phyloP scores from a whole-genome alignment of 1,140 invertebrate species.

The Aricia agestis region DNA sequence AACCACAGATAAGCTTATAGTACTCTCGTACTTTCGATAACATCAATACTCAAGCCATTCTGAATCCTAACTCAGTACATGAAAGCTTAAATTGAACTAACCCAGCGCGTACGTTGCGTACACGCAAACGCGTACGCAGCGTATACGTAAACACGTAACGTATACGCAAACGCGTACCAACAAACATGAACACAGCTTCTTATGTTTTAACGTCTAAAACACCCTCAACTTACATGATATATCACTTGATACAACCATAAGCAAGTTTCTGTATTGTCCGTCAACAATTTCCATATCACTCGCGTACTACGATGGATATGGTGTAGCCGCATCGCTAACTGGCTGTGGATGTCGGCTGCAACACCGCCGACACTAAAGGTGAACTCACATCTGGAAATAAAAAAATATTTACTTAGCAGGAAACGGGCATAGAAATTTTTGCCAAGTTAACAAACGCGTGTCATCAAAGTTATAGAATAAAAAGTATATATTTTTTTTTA shows the following conservation, averaged over 20 bases:
- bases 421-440: too few species aligned
- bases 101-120: neutral
- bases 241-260: neutral
- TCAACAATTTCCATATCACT: constrained; percentile 27
- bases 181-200: neutral
- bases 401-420: neutral
- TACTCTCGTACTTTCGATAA: neutral
- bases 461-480: too few species aligned
- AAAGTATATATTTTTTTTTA: too few species aligned
- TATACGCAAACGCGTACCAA: neutral
- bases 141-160: neutral
- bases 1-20: constrained; percentile 3
- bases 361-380: constrained; percentile 52
- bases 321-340: constrained; percentile 67
- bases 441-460: too few species aligned
- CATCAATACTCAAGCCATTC: neutral
- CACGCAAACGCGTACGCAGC: neutral
- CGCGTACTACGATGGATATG: constrained; percentile 54
- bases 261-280: neutral
- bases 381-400: constrained; percentile 64
- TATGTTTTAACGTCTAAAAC: neutral
- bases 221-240: neutral
- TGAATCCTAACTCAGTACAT: neutral
- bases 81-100: neutral
- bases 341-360: constrained; percentile 65